Conservation (phyloP, 2,797 vertebrate species). For the Danio jaintianensis region DNA sequence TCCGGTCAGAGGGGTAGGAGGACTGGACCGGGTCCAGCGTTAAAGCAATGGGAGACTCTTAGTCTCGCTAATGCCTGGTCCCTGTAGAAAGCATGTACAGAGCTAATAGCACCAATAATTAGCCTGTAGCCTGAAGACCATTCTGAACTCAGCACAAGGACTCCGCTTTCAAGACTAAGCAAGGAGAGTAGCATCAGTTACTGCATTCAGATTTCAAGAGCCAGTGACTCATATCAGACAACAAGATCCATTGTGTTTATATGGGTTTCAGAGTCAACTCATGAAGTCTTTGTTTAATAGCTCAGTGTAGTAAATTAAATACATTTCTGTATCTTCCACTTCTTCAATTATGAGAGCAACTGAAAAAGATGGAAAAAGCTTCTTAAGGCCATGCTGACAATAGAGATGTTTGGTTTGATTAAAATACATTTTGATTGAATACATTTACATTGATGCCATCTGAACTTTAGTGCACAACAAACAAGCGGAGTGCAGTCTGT, state of each 20-base stretch:
- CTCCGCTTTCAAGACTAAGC: background rate
- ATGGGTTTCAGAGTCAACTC: background rate
- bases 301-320: background rate
- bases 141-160: slow-evolving; percentile 12
- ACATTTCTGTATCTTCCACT: background rate
- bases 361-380: too few relatives aligned
- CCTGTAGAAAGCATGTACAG: slow-evolving; percentile 55
- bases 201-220: background rate
- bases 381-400: too few relatives aligned
- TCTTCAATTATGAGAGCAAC: background rate
- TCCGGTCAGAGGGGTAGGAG: slow-evolving; percentile 68
- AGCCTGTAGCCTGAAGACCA: slow-evolving; percentile 43
- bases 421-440: too few relatives aligned
- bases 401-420: too few relatives aligned
- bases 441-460: too few relatives aligned
- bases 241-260: background rate
- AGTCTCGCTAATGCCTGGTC: slow-evolving; percentile 57
- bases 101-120: slow-evolving; percentile 53
- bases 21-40: slow-evolving; percentile 63
- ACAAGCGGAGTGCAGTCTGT: too few relatives aligned
- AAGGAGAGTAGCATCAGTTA: background rate
- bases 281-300: background rate
- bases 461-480: too few relatives aligned
- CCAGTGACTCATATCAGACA: background rate
- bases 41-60: slow-evolving; percentile 51